phyloP scores from a whole-genome alignment of 2,888 invertebrate genomes.

The Troides oblongomaculatus region DNA sequence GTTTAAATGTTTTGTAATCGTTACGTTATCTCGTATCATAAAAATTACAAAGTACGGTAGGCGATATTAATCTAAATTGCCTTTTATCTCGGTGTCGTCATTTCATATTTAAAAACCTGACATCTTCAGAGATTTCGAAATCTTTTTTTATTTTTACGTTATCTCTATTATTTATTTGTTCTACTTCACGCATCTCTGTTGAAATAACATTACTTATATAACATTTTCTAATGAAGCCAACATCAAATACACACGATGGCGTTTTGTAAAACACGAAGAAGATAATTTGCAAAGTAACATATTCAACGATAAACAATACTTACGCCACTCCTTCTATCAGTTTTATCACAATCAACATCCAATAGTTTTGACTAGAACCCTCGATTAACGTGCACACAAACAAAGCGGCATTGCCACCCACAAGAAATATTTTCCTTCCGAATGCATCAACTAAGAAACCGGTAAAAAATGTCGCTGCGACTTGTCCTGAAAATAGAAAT shows the following conservation, averaged over 20 bases:
- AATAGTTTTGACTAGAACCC: constrained; percentile 53
- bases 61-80: neutral
- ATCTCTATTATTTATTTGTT: constrained; percentile 16
- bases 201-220: no score
- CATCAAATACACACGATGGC: neutral
- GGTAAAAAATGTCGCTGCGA: constrained; percentile 48
- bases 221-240: no score
- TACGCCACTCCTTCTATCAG: constrained; percentile 50
- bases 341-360: constrained; percentile 50
- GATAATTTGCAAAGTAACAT: neutral
- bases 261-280: neutral
- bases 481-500: constrained; percentile 47
- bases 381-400: constrained; percentile 47
- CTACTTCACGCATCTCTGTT: neutral
- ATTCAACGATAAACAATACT: constrained; percentile 31
- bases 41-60: neutral
- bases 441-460: constrained; percentile 56
- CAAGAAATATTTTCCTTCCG: constrained; percentile 51
- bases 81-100: neutral
- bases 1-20: neutral
- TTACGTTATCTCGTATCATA: neutral
- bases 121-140: neutral
- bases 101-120: neutral
- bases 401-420: constrained; percentile 48
- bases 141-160: constrained; percentile 3